phyloP scores from a whole-genome alignment of 1,140 invertebrate species.

The Zaprionus lachaisei region DNA sequence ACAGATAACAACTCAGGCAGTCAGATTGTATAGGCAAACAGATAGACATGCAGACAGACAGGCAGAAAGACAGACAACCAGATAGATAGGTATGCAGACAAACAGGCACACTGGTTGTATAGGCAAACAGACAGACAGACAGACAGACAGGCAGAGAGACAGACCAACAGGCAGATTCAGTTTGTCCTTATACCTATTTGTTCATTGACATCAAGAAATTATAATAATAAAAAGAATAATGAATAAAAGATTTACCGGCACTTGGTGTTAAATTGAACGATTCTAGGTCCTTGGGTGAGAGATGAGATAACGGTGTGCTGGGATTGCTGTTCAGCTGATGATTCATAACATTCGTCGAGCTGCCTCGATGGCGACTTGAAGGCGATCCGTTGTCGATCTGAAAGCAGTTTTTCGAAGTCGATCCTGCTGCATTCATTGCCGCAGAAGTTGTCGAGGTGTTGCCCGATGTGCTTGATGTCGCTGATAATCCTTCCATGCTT shows the following conservation, averaged over 20 bases:
- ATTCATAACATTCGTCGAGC: constrained; percentile 36
- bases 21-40: no score
- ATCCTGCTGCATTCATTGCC: constrained; percentile 1
- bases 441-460: constrained; percentile 6
- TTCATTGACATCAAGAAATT: no score
- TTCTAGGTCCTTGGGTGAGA: constrained; percentile 86
- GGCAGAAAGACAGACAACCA: no score
- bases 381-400: constrained; percentile 59
- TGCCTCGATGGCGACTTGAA: constrained; percentile 63
- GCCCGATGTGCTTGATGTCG: constrained; percentile 8
- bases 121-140: no score
- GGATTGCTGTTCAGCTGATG: constrained; percentile 87
- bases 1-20: no score
- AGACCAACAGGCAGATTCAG: no score
- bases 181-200: no score
- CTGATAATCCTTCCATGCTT: constrained; percentile 57
- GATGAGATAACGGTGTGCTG: constrained; percentile 88
- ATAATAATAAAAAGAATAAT: background rate
- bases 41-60: no score
- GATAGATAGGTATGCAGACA: no score
- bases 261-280: constrained; percentile 41
- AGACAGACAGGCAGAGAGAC: no score
- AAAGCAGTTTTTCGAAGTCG: constrained; percentile 59
- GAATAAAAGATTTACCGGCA: constrained; percentile 43
- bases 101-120: no score